Conservation (phyloP, 1,140 invertebrate genomes). For the Drosophila pallidifrons region DNA sequence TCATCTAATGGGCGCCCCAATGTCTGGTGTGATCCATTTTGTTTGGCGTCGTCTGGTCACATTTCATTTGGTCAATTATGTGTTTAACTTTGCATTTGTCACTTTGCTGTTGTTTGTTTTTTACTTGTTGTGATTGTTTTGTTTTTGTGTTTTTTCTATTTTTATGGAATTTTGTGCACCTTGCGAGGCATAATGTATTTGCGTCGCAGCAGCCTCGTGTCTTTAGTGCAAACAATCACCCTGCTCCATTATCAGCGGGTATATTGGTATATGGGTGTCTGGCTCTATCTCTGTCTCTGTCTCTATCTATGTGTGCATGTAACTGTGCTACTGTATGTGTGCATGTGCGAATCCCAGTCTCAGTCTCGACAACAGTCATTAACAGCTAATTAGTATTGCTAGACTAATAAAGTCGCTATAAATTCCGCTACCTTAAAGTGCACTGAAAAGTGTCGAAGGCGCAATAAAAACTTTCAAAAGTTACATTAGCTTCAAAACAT, state of each 20-base stretch:
- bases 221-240: conserved; percentile 41
- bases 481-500: background rate
- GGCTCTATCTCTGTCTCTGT: background rate
- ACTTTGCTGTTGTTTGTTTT: background rate
- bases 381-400: conserved; percentile 20
- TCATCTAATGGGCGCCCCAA: conserved; percentile 46
- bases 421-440: background rate
- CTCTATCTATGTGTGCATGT: background rate
- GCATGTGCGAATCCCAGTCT: background rate
- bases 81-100: conserved; percentile 8
- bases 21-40: conserved; percentile 20
- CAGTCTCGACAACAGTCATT: background rate
- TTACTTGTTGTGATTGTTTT: background rate
- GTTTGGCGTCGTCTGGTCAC: conserved; percentile 17
- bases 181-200: conserved; percentile 30
- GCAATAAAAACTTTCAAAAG: background rate
- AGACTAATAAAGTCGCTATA: conserved; percentile 12
- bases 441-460: background rate
- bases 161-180: conserved; percentile 13
- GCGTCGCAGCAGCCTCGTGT: conserved; percentile 48
- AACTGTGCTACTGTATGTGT: background rate
- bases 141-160: background rate
- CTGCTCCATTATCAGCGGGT: conserved; percentile 35
- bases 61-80: conserved; percentile 9
- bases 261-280: conserved; percentile 12